A percentile compares a stretch with the other conserved stretches of the same genome.
These are phyloP conservation scores for Endomychus coccineus DNA, from an alignment of 2,888 invertebrate species.

Conservation along the genomic window DNA sequence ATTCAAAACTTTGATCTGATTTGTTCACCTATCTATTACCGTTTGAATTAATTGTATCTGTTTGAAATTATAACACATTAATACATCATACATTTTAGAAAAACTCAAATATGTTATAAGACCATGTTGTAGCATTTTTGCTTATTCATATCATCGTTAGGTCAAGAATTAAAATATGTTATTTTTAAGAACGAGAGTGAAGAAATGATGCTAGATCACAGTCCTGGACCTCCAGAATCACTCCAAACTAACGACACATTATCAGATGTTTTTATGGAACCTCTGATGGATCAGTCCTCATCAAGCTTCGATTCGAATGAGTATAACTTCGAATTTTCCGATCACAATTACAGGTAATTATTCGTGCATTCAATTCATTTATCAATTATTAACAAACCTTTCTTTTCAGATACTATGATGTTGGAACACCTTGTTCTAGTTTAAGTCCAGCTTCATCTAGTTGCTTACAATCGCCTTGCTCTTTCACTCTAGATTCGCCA, in stretches of 20 bases:
- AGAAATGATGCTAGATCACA: conserved; percentile 55
- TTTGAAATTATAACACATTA: too few relatives aligned
- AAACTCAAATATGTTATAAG: too few relatives aligned
- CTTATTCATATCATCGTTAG: too few relatives aligned
- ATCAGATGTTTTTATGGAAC: conserved; percentile 69
- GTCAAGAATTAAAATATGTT: conserved; percentile 2
- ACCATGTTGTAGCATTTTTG: too few relatives aligned
- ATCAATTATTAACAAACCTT: too few relatives aligned
- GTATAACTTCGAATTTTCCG: conserved; percentile 75
- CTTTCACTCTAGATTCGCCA: conserved; percentile 64
- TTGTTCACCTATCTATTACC: too few relatives aligned
- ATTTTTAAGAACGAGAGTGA: conserved; percentile 65
- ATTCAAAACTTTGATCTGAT: too few relatives aligned
- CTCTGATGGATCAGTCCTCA: conserved; percentile 59
- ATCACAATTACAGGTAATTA: conserved; percentile 67
- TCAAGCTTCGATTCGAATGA: conserved; percentile 60
- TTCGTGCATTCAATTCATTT: not conserved
- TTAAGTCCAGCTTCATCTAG: conserved; percentile 76
- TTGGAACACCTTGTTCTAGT: conserved; percentile 77
- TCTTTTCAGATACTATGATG: conserved; percentile 57
- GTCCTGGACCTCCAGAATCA: conserved; percentile 50
- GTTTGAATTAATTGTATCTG: too few relatives aligned
- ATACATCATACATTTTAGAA: too few relatives aligned
- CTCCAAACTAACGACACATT: conserved; percentile 40
- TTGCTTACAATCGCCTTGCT: conserved; percentile 68